Conservation (phyloP, 92 coral and sea anemone genomes). For the Actinostola sp. region DNA sequence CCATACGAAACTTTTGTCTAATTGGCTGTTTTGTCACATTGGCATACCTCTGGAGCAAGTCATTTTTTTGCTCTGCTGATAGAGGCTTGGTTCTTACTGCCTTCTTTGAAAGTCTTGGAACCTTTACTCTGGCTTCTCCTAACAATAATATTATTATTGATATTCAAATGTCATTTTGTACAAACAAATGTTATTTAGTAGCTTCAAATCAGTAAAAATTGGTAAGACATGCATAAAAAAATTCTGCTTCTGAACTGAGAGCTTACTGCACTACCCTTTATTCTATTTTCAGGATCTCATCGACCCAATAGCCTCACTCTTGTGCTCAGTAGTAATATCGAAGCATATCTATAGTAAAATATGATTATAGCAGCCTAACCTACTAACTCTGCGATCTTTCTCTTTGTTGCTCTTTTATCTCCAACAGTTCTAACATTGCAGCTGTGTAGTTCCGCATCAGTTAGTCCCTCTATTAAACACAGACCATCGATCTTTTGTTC, state of each 20-base stretch:
- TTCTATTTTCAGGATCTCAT: no score
- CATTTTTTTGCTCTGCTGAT: constrained; percentile 4
- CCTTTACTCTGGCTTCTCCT: constrained; percentile 12
- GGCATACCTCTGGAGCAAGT: background rate
- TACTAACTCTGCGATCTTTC: constrained; percentile 52
- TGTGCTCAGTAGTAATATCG: no score
- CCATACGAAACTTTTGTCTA: no score
- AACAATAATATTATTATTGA: background rate
- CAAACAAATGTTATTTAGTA: no score
- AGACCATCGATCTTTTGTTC: constrained; percentile 43
- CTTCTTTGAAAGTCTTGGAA: constrained; percentile 2
- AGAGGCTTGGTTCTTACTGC: constrained; percentile 8
- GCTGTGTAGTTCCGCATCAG: constrained; percentile 26
- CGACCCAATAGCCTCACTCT: no score
- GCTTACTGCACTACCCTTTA: no score
- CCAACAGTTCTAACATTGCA: constrained; percentile 37
- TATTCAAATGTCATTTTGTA: no score
- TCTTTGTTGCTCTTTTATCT: constrained; percentile 20
- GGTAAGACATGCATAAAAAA: no score
- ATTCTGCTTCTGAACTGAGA: no score
- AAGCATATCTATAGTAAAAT: no score
- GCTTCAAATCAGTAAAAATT: no score
- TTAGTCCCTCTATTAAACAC: constrained; percentile 28
- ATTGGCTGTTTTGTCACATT: background rate
- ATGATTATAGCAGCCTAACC: constrained; percentile 21